A percentile compares a stretch with the other conserved stretches of the same genome.
Conservation (phyloP, 2,888 invertebrate genomes). For the Salticus scenicus region DNA sequence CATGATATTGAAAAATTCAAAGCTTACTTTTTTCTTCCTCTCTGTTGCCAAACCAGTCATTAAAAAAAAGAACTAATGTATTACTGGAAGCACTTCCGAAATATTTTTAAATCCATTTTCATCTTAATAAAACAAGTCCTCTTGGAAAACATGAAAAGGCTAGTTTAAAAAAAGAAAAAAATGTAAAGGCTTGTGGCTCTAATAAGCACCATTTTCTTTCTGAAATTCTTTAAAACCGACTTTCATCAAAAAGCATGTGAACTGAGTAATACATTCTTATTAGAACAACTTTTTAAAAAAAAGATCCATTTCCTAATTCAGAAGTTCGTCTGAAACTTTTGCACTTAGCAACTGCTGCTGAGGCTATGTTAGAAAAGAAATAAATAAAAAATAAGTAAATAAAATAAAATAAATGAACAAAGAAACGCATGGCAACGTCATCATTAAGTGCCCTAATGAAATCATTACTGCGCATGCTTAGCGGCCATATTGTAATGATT, state of each 20-base stretch:
- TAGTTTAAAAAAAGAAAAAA: neutral
- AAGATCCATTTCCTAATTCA: constrained; percentile 1
- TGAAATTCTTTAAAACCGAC: neutral
- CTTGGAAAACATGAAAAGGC: neutral
- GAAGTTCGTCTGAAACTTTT: constrained; percentile 1
- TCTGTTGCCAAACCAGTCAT: neutral
- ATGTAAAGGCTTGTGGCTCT: neutral
- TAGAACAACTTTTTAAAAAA: neutral
- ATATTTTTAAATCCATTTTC: neutral
- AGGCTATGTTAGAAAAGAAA: neutral
- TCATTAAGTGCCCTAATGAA: constrained; percentile 6
- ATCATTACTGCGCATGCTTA: neutral
- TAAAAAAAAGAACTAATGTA: neutral
- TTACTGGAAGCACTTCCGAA: neutral
- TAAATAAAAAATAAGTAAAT: too few species aligned
- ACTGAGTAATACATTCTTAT: constrained; percentile 1
- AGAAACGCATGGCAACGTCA: neutral
- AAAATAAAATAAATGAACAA: neutral
- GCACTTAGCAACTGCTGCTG: neutral
- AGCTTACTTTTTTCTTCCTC: neutral
- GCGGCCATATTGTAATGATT: constrained; percentile 8
- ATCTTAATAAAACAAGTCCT: neutral
- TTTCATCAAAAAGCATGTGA: neutral
- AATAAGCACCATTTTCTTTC: constrained; percentile 6
- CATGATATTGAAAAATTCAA: too few species aligned